Evolutionary conservation across 2,888 invertebrate species (phyloP), one percentile per base, ranked within the genome.

Genomic region (Plebejus argus): DNA sequence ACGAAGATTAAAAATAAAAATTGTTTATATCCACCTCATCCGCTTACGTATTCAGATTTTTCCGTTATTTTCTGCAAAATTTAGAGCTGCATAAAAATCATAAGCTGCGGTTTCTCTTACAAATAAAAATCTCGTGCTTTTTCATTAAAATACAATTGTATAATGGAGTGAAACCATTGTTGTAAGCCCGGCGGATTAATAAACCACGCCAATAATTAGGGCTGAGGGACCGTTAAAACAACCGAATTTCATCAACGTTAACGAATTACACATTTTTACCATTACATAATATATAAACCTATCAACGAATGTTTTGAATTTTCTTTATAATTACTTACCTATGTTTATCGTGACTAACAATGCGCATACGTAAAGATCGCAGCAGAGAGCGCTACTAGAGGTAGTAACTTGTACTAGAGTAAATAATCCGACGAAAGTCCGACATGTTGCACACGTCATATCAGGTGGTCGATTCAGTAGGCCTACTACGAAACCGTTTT

Each of bases 181-280:
- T 66, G 66, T 66, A 7, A 66, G 28, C 66, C 66, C 66, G 12
- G 66, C 15, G 66, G 66, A 66, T 66, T 66, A 66, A 66, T 66
- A 66, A 66, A 66, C 66, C 66, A 66, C 66, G 28, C 28, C 15
- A 66, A 66, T 66, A 66, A 66, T 66, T 28, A 66, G 66, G 28
- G 15, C 66, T 33, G 66, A 66, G 66, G 66, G 66, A 66, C 28
- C 66, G 18, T 66, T 66, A 66, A 66, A 66, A 66, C 28, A 66
- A 33, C 66, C 28, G 18, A 66, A 66, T 66, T 66, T 66, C 18
- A 66, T 33, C 66, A 66, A 66, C 66, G 28, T 28, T 66, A 12
- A 66, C 28, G 66, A 18, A 66, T 66, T 66, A 33, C 28, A 66
- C 66, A 66, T 66, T 66, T 66, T 66, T 66, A 33, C 6, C 28